These are phyloP conservation scores for Lophius piscatorius DNA, from an alignment of 2,113 vertebrate species.

Conservation along the genomic window DNA sequence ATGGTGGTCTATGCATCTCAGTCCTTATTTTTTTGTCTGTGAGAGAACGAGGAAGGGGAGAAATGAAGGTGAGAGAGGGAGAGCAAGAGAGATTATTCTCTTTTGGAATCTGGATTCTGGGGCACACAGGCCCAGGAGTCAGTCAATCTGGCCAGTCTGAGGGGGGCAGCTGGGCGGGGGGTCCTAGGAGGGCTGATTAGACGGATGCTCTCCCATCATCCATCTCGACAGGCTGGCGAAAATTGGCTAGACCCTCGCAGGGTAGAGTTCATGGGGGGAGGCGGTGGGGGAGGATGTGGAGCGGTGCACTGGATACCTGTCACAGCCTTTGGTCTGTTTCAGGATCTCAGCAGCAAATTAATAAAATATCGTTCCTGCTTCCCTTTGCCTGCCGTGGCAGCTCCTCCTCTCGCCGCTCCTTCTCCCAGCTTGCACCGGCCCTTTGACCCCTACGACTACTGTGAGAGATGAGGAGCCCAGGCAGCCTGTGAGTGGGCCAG, in stretches of 20 bases:
- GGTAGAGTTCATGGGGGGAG: conserved; percentile 93
- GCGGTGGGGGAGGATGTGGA: conserved; percentile 73
- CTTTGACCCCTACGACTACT: conserved; percentile 78
- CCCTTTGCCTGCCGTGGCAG: conserved; percentile 75
- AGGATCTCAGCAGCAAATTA: conserved; percentile 82
- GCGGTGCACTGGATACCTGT: conserved; percentile 86
- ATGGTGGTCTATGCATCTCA: conserved; percentile 64
- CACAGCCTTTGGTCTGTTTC: conserved; percentile 90
- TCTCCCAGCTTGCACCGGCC: conserved; percentile 75
- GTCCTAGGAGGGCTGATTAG: conserved; percentile 99
- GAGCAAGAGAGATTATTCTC: conserved; percentile 72
- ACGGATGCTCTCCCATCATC: conserved; percentile 97
- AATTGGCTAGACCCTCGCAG: conserved; percentile 98
- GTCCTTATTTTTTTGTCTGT: conserved; percentile 49
- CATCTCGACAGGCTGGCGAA: conserved; percentile 96
- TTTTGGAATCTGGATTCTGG: conserved; percentile 77
- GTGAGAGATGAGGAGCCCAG: conserved; percentile 75
- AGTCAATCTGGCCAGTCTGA: conserved; percentile 79
- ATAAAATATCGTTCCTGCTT: conserved; percentile 82
- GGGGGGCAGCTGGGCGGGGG: conserved; percentile 83
- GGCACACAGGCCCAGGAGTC: conserved; percentile 80
- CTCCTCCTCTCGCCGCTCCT: conserved; percentile 66
- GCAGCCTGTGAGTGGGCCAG: conserved; percentile 65
- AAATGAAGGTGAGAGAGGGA: conserved; percentile 33
- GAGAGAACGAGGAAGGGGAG: conserved; percentile 54